Conservation (phyloP, 2,888 invertebrate genomes). For the Oeneis ivallda region DNA sequence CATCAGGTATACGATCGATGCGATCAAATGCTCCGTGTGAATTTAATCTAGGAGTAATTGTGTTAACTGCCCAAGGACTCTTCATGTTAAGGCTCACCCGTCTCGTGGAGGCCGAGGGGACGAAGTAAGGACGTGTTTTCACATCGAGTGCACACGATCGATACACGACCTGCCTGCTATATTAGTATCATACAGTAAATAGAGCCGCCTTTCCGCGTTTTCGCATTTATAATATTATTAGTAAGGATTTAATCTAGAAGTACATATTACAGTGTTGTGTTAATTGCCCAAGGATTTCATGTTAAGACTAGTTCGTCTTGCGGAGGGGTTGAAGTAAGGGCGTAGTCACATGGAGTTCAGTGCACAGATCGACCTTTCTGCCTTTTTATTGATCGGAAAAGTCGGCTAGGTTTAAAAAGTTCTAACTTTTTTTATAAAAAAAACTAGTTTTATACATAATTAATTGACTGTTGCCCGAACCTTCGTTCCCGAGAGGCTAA, state of each 20-base stretch:
- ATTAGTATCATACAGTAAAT: no score
- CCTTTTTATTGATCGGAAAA: no score
- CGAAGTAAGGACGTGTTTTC: neutral
- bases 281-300: constrained; percentile 8
- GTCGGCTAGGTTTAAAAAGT: no score
- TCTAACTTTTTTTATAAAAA: no score
- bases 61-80: constrained; percentile 3
- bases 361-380: constrained; percentile 1
- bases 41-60: neutral
- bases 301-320: constrained; percentile 1
- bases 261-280: neutral
- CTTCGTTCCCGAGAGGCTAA: no score
- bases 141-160: constrained; percentile 3
- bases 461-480: no score
- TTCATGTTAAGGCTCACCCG: neutral
- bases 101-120: neutral
- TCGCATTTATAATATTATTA: no score
- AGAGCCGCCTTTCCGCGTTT: no score
- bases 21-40: neutral
- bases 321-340: neutral
- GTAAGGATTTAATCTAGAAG: neutral
- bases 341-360: constrained; percentile 2
- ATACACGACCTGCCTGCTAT: no score
- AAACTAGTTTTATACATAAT: no score
- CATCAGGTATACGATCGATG: no score